Evolutionary conservation across 2,797 vertebrate species (phyloP).

Genomic region (Helostoma temminkii): DNA sequence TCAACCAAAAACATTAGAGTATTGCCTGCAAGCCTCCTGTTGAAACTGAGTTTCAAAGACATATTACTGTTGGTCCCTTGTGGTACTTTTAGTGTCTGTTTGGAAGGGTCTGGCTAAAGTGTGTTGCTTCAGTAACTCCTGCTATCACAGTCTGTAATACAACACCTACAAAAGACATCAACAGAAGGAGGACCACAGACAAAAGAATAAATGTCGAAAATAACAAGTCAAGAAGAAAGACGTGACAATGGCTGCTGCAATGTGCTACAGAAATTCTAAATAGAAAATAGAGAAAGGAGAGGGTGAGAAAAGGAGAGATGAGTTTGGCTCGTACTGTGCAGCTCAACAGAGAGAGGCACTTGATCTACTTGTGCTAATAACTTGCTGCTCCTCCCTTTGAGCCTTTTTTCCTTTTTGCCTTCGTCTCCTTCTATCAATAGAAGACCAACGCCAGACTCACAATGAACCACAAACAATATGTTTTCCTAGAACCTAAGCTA

Average conservation of each 20-base stretch:
- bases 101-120: constrained; percentile 46
- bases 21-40: constrained; percentile 64
- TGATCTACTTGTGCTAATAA: constrained; percentile 63
- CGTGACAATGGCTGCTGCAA: constrained; percentile 20
- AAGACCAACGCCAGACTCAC: constrained; percentile 11
- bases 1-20: constrained; percentile 76
- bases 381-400: constrained; percentile 36
- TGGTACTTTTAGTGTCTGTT: constrained; percentile 67
- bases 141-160: constrained; percentile 38
- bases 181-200: constrained; percentile 10
- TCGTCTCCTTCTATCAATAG: constrained; percentile 41
- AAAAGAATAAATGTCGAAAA: constrained; percentile 28
- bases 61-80: constrained; percentile 66
- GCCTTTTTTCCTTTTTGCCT: constrained; percentile 26
- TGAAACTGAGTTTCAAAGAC: constrained; percentile 73
- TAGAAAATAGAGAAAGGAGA: constrained; percentile 17
- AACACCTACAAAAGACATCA: constrained; percentile 45
- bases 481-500: constrained; percentile 24
- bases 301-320: background rate
- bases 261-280: constrained; percentile 26
- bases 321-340: constrained; percentile 25
- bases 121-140: constrained; percentile 31
- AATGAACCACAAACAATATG: constrained; percentile 19
- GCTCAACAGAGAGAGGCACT: constrained; percentile 48
- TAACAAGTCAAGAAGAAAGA: too few relatives aligned